A percentile compares a stretch with the other conserved stretches of the same genome.
These are phyloP conservation scores for Leuciscus waleckii DNA, from an alignment of 2,797 vertebrate genomes.

Conservation along the genomic window DNA sequence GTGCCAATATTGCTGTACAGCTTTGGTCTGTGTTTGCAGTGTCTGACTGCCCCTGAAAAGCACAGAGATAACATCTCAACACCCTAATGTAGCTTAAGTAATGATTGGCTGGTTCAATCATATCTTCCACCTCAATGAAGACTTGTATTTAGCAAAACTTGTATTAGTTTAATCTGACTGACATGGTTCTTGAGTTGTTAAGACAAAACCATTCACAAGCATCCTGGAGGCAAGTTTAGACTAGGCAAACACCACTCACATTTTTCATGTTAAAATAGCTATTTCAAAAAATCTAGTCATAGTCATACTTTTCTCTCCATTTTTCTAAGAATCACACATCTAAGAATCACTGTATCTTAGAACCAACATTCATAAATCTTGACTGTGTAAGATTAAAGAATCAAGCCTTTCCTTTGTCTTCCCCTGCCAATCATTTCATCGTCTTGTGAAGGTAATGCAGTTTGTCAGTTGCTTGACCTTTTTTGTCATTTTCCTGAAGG, in stretches of 20 bases:
- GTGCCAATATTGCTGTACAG: conserved; percentile 2
- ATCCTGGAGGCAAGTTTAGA: neutral
- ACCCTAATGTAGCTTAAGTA: conserved; percentile 50
- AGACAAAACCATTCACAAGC: neutral
- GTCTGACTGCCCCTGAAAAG: conserved; percentile 47
- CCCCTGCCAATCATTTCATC: conserved; percentile 42
- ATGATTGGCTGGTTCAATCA: conserved; percentile 48
- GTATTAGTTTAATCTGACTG: conserved; percentile 46
- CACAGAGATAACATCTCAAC: conserved; percentile 49
- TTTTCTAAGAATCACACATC: neutral
- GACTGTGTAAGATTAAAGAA: conserved; percentile 50
- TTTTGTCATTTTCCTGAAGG: conserved; percentile 69
- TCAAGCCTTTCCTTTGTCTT: conserved; percentile 3
- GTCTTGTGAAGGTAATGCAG: conserved; percentile 56
- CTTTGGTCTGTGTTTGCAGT: conserved; percentile 25
- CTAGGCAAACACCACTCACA: too few relatives aligned
- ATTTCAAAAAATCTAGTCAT: too few relatives aligned
- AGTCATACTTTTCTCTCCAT: neutral
- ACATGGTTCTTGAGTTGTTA: neutral
- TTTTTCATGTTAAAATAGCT: too few relatives aligned
- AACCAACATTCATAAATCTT: neutral
- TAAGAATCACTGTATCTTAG: neutral
- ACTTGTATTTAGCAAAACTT: conserved; percentile 18
- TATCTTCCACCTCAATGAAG: conserved; percentile 47
- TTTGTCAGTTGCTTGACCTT: conserved; percentile 66